These are phyloP conservation scores for Accipiter virgatus DNA, from an alignment of 2,113 vertebrate species.

Conservation along the genomic window DNA sequence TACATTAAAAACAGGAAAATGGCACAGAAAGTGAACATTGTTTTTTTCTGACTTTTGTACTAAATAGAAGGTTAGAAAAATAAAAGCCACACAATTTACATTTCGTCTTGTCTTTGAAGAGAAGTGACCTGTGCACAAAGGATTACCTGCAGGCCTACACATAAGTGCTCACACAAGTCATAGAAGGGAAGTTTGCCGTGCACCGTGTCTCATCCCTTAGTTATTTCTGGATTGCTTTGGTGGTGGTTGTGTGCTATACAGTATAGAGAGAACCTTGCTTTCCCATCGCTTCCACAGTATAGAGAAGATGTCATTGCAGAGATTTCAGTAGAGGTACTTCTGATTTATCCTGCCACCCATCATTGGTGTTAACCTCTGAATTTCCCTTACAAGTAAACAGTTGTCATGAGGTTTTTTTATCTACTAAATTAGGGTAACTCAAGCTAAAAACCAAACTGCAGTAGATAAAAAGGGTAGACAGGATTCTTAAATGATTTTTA, in stretches of 20 bases:
- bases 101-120: neutral
- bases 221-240: neutral
- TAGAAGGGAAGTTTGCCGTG: rapidly evolving
- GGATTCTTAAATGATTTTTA: neutral
- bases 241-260: neutral
- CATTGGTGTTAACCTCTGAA: neutral
- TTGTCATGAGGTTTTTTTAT: neutral
- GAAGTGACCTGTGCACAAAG: neutral
- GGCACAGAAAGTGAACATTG: neutral
- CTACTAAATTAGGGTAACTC: neutral
- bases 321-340: neutral
- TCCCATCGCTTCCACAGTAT: neutral
- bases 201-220: neutral
- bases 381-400: neutral
- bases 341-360: neutral
- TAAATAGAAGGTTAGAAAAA: neutral
- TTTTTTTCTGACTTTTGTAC: neutral
- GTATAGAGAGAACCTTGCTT: neutral
- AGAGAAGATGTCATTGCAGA: neutral
- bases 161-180: neutral
- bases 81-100: neutral
- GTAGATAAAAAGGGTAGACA: neutral
- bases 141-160: neutral
- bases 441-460: neutral
- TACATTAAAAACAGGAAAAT: neutral